Conservation (phyloP, 2,113 vertebrate species). For the Clinocottus analis region DNA sequence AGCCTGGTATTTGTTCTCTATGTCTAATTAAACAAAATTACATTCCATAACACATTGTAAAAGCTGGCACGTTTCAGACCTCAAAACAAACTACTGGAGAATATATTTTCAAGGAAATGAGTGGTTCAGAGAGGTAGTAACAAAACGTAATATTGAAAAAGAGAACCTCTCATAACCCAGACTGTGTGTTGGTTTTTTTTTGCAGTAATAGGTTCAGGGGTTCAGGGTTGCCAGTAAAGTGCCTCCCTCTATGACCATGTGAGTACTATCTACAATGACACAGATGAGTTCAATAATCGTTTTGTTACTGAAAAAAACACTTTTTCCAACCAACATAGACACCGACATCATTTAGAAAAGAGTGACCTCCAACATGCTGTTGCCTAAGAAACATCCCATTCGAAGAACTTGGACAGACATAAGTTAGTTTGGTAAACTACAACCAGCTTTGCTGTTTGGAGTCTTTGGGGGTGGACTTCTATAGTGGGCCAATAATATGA, state of each 20-base stretch:
- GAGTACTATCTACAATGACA: neutral
- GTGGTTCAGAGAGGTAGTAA: constrained; percentile 15
- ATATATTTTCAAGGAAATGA: constrained; percentile 29
- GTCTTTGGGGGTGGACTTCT: too few species aligned
- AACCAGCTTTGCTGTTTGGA: neutral
- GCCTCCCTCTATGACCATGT: neutral
- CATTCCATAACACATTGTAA: constrained; percentile 61
- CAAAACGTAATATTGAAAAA: neutral
- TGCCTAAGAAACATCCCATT: too few species aligned
- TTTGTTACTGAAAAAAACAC: too few species aligned
- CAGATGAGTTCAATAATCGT: constrained; percentile 6
- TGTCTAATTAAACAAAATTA: constrained; percentile 76
- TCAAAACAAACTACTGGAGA: constrained; percentile 47
- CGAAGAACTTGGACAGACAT: neutral
- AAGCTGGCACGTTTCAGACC: constrained; percentile 36
- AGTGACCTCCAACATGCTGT: neutral
- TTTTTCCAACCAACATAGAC: neutral
- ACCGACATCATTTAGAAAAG: neutral
- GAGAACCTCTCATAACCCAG: neutral
- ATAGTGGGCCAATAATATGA: too few species aligned
- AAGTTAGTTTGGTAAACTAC: too few species aligned
- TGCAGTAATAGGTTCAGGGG: constrained; percentile 4
- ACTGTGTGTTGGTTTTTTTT: too few species aligned
- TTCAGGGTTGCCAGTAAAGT: neutral
- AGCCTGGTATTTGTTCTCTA: constrained; percentile 64